These are phyloP conservation scores for Amniataba percoides DNA, from an alignment of 2,797 vertebrate genomes.

Conservation along the genomic window DNA sequence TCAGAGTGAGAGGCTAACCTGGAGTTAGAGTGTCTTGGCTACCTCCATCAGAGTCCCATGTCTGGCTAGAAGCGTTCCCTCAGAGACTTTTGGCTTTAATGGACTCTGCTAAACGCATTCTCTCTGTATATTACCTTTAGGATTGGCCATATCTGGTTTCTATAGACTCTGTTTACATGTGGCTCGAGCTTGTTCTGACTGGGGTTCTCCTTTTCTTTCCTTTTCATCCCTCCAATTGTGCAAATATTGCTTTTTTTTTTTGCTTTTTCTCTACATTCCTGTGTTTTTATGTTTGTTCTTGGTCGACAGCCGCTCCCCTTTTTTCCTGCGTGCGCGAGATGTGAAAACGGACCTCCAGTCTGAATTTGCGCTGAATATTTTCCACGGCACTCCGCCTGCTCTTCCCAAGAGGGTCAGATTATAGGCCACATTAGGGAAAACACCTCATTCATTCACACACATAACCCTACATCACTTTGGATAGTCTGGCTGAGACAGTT, in stretches of 20 bases:
- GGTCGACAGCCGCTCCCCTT: neutral
- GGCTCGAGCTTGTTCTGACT: slow-evolving; percentile 47
- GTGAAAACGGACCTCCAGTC: slow-evolving; percentile 43
- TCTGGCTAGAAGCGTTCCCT: slow-evolving; percentile 76
- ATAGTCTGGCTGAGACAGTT: slow-evolving; percentile 67
- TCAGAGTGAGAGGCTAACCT: slow-evolving; percentile 78
- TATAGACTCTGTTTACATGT: slow-evolving; percentile 71
- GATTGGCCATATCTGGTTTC: slow-evolving; percentile 82
- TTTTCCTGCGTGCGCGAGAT: slow-evolving; percentile 18
- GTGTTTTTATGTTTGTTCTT: slow-evolving; percentile 34
- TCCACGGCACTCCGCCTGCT: slow-evolving; percentile 55
- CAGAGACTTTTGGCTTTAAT: slow-evolving; percentile 84
- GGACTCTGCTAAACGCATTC: slow-evolving; percentile 86
- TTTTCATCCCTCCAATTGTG: slow-evolving; percentile 19
- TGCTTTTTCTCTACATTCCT: slow-evolving; percentile 14
- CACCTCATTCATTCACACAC: slow-evolving; percentile 80
- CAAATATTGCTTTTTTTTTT: slow-evolving; percentile 18
- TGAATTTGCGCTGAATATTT: slow-evolving; percentile 58
- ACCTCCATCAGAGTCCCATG: slow-evolving; percentile 77
- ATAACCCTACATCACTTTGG: slow-evolving; percentile 56
- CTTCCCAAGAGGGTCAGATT: slow-evolving; percentile 67
- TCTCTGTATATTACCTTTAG: slow-evolving; percentile 80
- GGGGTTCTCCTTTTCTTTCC: slow-evolving; percentile 16
- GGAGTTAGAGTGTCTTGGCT: slow-evolving; percentile 78
- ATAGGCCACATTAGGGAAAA: slow-evolving; percentile 74